Percentiles rank a stretch among this genome's conserved stretches.
These are phyloP conservation scores for Embidobia sp. DNA, from an alignment of 2,888 invertebrate genomes.

Conservation along the genomic window DNA sequence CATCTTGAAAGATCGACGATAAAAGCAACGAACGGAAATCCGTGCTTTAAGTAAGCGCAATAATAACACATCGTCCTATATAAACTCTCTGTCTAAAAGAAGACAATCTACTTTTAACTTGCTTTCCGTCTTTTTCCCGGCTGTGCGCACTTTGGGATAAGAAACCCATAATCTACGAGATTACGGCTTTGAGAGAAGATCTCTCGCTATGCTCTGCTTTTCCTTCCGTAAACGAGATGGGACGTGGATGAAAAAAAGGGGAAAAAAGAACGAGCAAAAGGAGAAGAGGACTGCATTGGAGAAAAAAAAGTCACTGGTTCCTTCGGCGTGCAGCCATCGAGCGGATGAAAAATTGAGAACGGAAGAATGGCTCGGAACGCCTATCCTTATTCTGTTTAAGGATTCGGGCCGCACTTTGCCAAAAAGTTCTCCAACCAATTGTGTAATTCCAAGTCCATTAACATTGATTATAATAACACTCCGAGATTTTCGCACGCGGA, in stretches of 20 bases:
- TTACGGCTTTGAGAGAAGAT: slow-evolving; percentile 61
- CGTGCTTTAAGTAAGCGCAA: slow-evolving; percentile 62
- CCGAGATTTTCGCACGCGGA: slow-evolving; percentile 2
- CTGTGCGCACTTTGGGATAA: slow-evolving; percentile 54
- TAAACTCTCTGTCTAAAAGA: slow-evolving; percentile 55
- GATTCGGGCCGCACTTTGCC: slow-evolving; percentile 7
- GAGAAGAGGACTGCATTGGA: slow-evolving; percentile 8
- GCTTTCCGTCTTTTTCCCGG: slow-evolving; percentile 53
- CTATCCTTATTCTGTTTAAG: slow-evolving; percentile 34
- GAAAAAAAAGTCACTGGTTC: slow-evolving; percentile 37
- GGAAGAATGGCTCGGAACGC: slow-evolving; percentile 10
- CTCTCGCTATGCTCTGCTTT: slow-evolving; percentile 58
- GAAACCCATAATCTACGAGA: slow-evolving; percentile 64
- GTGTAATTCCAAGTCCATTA: slow-evolving; percentile 27
- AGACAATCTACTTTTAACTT: slow-evolving; percentile 64
- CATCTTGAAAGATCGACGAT: slow-evolving; percentile 49
- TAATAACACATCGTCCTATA: slow-evolving; percentile 63
- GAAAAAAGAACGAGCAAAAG: slow-evolving; percentile 6
- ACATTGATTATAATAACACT: slow-evolving; percentile 39
- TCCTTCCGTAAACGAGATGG: slow-evolving; percentile 60
- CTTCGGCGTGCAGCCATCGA: slow-evolving; percentile 21
- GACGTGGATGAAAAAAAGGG: slow-evolving; percentile 30
- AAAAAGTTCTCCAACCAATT: slow-evolving; percentile 14
- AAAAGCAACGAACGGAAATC: slow-evolving; percentile 56
- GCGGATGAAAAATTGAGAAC: slow-evolving; percentile 44